A percentile compares a stretch with the other conserved stretches of the same genome.
Conservation (phyloP, 35 echinoderm and acorn worm genomes). For the Heliocidaris tuberculata region DNA sequence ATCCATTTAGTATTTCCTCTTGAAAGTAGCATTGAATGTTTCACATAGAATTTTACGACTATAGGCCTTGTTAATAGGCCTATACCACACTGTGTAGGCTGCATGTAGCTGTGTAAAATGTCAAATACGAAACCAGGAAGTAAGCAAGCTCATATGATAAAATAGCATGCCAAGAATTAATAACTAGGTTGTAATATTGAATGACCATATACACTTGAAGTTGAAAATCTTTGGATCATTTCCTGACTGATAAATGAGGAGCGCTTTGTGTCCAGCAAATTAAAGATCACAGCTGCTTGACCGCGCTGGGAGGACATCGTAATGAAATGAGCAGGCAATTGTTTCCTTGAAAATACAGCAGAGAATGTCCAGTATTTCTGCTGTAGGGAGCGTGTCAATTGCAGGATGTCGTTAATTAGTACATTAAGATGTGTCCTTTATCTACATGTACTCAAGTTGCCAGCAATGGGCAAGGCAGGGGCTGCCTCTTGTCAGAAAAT, state of each 20-base stretch:
- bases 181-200: background rate
- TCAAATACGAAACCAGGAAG: background rate
- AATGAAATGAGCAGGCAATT: background rate
- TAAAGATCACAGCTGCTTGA: background rate
- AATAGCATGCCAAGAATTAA: background rate
- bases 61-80: no score
- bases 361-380: background rate
- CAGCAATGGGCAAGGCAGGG: background rate
- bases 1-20: no score
- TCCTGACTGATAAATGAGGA: background rate
- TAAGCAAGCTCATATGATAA: background rate
- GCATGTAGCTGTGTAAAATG: no score
- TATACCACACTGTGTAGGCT: no score
- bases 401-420: conserved; percentile 4
- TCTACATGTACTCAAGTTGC: background rate
- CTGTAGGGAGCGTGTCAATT: background rate
- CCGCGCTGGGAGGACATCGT: background rate
- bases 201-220: background rate
- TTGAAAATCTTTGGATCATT: background rate
- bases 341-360: background rate
- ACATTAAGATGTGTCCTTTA: background rate
- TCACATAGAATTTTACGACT: no score
- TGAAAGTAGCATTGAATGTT: no score
- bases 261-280: background rate
- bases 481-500: background rate